Evolutionary conservation across 92 coral and sea anemone species (phyloP), one percentile per base, ranked within the genome.

Genomic region (Siderastrea radians): DNA sequence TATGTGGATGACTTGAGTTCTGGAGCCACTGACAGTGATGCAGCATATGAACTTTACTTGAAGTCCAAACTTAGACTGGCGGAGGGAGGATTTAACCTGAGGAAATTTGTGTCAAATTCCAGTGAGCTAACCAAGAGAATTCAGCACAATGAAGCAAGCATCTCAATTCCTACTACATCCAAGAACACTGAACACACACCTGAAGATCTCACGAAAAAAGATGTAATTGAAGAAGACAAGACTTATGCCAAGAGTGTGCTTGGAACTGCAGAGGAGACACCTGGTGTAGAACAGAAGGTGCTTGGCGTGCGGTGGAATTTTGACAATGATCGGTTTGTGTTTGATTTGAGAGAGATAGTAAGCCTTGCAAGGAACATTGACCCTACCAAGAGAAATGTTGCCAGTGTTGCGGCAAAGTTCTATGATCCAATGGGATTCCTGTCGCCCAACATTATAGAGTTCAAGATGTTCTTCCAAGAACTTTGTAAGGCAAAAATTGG

Each of bases 1-100:
- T 92, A 94, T 74, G 98, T 92, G 2, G 85, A 92, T 84, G 98
- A 94, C 68, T 80, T 94, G 43, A 89, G 55, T 44, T 58, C 87
- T 49, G 92, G 88, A 19, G 85, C 60, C 14, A 76, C 76, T 66
- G 51, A 49, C 26, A 88, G 81, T 14, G 88, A 92, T 15, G 80
- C 62, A 12, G 86, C 86, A 57, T 89, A 78, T 26, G 16, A 62
- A 49, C 58, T 80, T 61, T 84, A 88, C 72, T 17, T 79, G 74
- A 92, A 79, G 82, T 70, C 92, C 49, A 92, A 80, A 77, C 78
- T 88, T 6, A 81, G 88, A 11, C 59, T 88, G 55, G 85, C 85
- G 49, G 91, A 87, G 68, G 92, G 93, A 13, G 93, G 92, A 11
- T 92, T 92, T 74, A 92, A 89, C 80, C 65, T 88, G 66, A 67